Base-by-base conservation (phyloP, 2,113 vertebrate genomes). In the Atlantisia rogersi region DNA sequence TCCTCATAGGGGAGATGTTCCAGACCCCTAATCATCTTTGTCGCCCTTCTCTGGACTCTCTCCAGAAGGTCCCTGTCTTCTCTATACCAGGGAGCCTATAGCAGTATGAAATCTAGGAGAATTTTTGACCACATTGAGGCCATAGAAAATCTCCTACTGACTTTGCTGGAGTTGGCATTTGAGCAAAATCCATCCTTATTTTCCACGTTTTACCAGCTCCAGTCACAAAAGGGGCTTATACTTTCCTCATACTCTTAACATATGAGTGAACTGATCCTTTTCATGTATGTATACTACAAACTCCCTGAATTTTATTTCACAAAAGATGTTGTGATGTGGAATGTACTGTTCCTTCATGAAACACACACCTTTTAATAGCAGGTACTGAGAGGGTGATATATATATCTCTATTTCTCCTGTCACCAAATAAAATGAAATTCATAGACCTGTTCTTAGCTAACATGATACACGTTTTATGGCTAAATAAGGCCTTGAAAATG, bases 401-500 rank as follows among this genome's bases (percentile, higher is more conserved):
- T 92, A 79, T 17, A 63, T 87, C 3, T 9, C 37, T 82, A 80
- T 96, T 89, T 37, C 64, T 79, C 24, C 91, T 91, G 88, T 92
- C 93, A 90, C 82, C 64, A 91, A 94, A 81, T 88, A 86, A 94
- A 96, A 92, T 93, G 39, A 91, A 96, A 91, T 96, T 95, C 94
- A 95, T 84, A 94, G 83, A 91, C 90, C 65, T 74, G 62, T 77
- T 91, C 63, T 85, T 85, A 94, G 81, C 75, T 92, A 94, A 94
- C 4, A 0, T 69, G 67, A 92, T 77, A 87, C 92, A 80, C 68
- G 1, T 91, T 95, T 96, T 95, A 92, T 87, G 74, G 92, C 68
- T 93, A 94, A 94, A 94, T 85, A 95, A 92, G 84, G 70, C 86
- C 94, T 94, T 94, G 92, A 91, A 95, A 96, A 73, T 94, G 81